Base-by-base conservation (phyloP, 1,140 invertebrate genomes). In the Drosophila kurseongensis region DNA sequence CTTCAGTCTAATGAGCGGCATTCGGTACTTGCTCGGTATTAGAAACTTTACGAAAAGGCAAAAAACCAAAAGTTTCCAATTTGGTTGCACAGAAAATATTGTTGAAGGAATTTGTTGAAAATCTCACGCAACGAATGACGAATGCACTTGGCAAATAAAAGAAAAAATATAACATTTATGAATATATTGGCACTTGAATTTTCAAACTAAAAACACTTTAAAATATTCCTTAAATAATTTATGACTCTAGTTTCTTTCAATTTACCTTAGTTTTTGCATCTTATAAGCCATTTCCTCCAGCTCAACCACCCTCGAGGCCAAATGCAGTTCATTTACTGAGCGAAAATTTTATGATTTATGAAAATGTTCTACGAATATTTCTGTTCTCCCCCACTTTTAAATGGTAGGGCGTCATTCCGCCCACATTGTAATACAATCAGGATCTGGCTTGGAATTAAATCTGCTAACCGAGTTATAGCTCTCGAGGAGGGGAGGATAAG, bases 351-450 rank as follows among this genome's bases (percentile, higher is more conserved):
- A 82, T 80, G 77, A 86, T 75, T 88, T 88, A 79, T 88, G 69
- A 72, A 65, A 68, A 61, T 66, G 74, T 58, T 79, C 47, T 56
- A 23, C 41, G 38, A 32, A 50, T 59, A 51, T 48, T 41, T 29
- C 48, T 74, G 40, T 18, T 54, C 51, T 56, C 42, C 41, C 50
- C 48, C 66, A 23, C 41, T 36, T 40, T 66, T 55, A 58, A 54
- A 56, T 61, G 48, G 56, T 47, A 29, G 67, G 62, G 54, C 54
- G 80, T 59, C 18, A 41, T 52, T 38, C 62, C 55, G 36, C 63
- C 73, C 82, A 67, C 68, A 66, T 62, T 57, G 84, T 76, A 89
- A 77, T 73, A 86, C 83, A 88, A 88, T 88, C 76, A 89, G 72
- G 18, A 72, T 59, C 48, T 76, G 60, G 59, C 66, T 68, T 60